Evolutionary conservation across 1,140 invertebrate species (phyloP).

Genomic region (Bombus haemorrhoidalis): DNA sequence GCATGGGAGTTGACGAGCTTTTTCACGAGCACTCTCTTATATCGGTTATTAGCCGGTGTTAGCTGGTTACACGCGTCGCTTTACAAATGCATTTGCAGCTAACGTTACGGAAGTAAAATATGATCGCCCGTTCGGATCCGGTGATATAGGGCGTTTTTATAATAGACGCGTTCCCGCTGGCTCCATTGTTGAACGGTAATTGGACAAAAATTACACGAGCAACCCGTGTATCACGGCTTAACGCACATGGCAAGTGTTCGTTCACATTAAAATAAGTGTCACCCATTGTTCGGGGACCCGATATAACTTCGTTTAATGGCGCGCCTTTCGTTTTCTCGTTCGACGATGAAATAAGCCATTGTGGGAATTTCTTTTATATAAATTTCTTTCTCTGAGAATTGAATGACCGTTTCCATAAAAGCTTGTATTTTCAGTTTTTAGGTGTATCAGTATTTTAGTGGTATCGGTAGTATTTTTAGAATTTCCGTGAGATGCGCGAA

Average conservation of each 20-base stretch:
- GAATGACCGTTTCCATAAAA: too few relatives aligned
- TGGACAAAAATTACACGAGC: not conserved
- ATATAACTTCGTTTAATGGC: not conserved
- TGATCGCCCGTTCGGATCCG: not conserved
- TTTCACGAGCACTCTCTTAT: not conserved
- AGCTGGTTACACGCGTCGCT: not conserved
- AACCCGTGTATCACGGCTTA: not conserved
- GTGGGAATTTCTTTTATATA: not conserved
- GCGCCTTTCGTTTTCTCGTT: not conserved
- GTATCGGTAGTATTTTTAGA: too few relatives aligned
- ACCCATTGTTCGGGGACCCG: not conserved
- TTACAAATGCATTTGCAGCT: not conserved
- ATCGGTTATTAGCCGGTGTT: not conserved
- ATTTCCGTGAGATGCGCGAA: too few relatives aligned
- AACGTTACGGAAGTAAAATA: not conserved
- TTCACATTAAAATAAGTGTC: not conserved
- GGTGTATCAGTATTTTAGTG: too few relatives aligned
- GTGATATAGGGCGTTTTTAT: not conserved
- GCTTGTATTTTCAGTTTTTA: too few relatives aligned
- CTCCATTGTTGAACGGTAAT: not conserved
- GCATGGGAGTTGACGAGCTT: too few relatives aligned
- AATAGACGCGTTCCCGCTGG: not conserved
- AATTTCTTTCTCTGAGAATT: too few relatives aligned
- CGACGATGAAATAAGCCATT: not conserved
- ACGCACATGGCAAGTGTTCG: not conserved